Percentiles rank a stretch among this genome's conserved stretches.
phyloP scores from a whole-genome alignment of 2,113 vertebrate species.

The Myxocyprinus asiaticus region DNA sequence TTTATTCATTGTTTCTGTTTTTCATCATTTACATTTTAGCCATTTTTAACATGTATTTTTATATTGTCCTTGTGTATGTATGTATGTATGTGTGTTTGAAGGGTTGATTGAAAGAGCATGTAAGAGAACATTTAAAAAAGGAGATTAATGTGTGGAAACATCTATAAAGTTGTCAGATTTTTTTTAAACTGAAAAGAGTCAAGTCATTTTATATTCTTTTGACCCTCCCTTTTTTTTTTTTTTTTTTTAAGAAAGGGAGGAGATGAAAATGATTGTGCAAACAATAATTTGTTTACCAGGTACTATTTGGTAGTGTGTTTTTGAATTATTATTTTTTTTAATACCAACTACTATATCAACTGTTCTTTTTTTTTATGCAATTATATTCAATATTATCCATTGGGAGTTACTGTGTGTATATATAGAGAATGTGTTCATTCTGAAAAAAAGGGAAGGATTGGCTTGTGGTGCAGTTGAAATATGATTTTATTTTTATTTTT shows the following conservation, averaged over 20 bases:
- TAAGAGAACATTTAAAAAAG: background rate
- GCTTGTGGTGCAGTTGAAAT: slow-evolving; percentile 62
- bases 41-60: slow-evolving; percentile 77
- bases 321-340: slow-evolving; percentile 62
- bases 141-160: slow-evolving; percentile 29
- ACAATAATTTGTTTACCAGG: slow-evolving; percentile 69
- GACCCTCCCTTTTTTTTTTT: slow-evolving; percentile 28
- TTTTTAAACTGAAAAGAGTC: slow-evolving; percentile 33
- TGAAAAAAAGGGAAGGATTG: slow-evolving; percentile 70
- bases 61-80: slow-evolving; percentile 70
- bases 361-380: slow-evolving; percentile 68
- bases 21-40: slow-evolving; percentile 63
- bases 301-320: slow-evolving; percentile 71
- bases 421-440: slow-evolving; percentile 67
- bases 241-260: slow-evolving; percentile 31
- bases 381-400: slow-evolving; percentile 64
- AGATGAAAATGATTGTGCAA: slow-evolving; percentile 60
- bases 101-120: slow-evolving; percentile 50
- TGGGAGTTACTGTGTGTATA: slow-evolving; percentile 66
- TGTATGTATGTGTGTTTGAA: slow-evolving; percentile 50
- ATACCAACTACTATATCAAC: slow-evolving; percentile 72
- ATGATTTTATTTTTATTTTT: slow-evolving; percentile 61
- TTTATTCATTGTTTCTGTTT: slow-evolving; percentile 67
- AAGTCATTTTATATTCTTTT: slow-evolving; percentile 53
- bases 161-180: slow-evolving; percentile 24